A percentile compares a stretch with the other conserved stretches of the same genome.
phyloP scores from a whole-genome alignment of 2,113 vertebrate species.

The Eurystomus gularis region DNA sequence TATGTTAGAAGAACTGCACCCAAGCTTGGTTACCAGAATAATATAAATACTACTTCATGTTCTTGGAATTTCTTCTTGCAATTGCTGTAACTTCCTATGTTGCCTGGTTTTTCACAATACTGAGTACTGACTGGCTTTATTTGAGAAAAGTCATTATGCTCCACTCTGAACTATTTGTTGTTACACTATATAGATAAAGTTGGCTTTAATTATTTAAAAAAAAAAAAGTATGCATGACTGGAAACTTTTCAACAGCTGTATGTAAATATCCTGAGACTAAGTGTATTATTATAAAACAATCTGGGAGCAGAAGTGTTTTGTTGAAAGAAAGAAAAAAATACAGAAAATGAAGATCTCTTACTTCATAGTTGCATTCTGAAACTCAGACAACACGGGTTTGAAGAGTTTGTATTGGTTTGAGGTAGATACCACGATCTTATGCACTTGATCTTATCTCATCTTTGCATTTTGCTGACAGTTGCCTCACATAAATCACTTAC shows the following conservation, averaged over 20 bases:
- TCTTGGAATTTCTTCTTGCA: not conserved
- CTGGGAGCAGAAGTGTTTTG: not conserved
- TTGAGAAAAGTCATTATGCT: not conserved
- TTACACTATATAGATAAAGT: not conserved
- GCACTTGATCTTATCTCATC: not conserved
- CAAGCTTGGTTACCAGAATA: not conserved
- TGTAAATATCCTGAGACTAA: not conserved
- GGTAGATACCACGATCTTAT: accelerated
- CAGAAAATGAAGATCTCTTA: not conserved
- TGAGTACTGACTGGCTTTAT: not conserved
- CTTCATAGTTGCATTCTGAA: not conserved
- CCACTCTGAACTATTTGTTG: not conserved
- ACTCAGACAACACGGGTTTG: not conserved
- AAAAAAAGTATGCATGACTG: accelerated
- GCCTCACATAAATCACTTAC: not conserved
- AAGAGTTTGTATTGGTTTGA: not conserved
- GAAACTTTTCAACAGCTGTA: not conserved
- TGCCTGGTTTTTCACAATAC: not conserved
- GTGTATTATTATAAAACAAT: not conserved
- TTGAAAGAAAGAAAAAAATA: not conserved
- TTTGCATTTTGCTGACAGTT: not conserved
- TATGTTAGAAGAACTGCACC: not conserved
- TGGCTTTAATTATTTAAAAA: not conserved
- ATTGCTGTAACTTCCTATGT: not conserved
- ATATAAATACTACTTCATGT: not conserved